These are phyloP conservation scores for Cabera pusaria DNA, from an alignment of 2,888 invertebrate species.

Conservation along the genomic window DNA sequence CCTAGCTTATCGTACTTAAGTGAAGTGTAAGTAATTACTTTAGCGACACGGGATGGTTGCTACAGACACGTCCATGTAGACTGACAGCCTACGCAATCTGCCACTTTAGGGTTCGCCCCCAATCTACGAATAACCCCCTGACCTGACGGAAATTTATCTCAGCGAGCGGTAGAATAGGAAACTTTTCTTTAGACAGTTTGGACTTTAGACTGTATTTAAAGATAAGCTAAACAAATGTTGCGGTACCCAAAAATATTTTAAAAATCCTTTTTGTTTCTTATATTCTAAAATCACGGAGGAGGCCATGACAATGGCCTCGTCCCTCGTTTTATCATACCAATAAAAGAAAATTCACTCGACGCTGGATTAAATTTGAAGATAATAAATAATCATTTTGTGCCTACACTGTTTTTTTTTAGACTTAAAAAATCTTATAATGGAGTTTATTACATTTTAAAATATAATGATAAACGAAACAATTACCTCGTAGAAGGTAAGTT, in stretches of 20 bases:
- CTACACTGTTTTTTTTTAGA: too few relatives aligned
- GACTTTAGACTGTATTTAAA: constrained; percentile 1
- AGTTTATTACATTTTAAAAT: too few relatives aligned
- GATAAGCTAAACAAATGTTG: too few relatives aligned
- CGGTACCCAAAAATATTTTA: too few relatives aligned
- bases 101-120: constrained; percentile 14
- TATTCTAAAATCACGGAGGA: constrained; percentile 21
- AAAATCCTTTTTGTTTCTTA: constrained; percentile 21
- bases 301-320: constrained; percentile 17
- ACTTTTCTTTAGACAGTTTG: neutral
- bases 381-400: too few relatives aligned
- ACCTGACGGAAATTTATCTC: constrained; percentile 13
- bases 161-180: constrained; percentile 4
- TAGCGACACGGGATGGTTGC: constrained; percentile 16
- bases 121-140: constrained; percentile 19
- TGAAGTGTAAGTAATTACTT: constrained; percentile 27
- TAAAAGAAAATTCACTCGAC: constrained; percentile 14
- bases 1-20: constrained; percentile 18
- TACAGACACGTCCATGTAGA: constrained; percentile 21
- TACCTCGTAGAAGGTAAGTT: too few relatives aligned
- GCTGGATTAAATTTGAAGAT: too few relatives aligned
- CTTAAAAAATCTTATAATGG: too few relatives aligned
- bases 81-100: constrained; percentile 23
- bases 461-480: too few relatives aligned
- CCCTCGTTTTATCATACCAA: constrained; percentile 16